Evolutionary conservation across 2,113 vertebrate genomes (phyloP), one percentile per base, ranked within the genome.

Genomic region (Galeopterus variegatus): DNA sequence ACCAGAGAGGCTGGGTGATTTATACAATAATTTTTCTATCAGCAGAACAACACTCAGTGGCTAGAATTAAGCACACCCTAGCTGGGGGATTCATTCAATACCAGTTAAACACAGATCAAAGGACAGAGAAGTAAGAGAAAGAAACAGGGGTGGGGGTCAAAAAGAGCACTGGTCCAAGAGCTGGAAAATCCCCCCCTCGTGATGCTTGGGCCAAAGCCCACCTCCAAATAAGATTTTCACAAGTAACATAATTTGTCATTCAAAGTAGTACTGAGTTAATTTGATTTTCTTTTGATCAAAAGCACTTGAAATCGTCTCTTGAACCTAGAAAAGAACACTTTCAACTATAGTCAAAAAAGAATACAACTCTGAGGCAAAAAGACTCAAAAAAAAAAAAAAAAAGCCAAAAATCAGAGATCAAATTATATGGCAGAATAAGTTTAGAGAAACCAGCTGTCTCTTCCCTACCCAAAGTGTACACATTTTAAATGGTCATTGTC

Each of bases 251-350:
- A 97, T 86, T 86, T 86, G 94, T 94, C 54, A 96, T 85, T 77
- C 70, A 52, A 93, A 84, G 89, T 28, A 77, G 48, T 67, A 82
- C 88, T 95, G 96, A 97, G 48, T 76, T 58, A 97, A 94, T 26
- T 94, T 95, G 86, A 97, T 18, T 96, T 98, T 88, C 97, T 96
- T 98, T 95, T 95, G 86, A 84, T 96, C 33, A 54, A 94, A 97
- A 95, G 23, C 70, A 73, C 11, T 87, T 90, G 75, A 83, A 98
- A 97, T 96, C 82, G 65, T 48, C 89, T 98, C 81, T 96, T 96
- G 88, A 86, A 93, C 96, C 96, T 94, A 97, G 79, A 97, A 94
- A 96, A 50, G 84, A 98, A 97, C 28, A 60, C 3, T 96, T 97
- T 95, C n/a, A 83, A 88, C 83, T 77, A 11, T 10, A 26, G 80